Evolutionary conservation across 2,888 invertebrate species (phyloP).

Genomic region (Noctua comes): DNA sequence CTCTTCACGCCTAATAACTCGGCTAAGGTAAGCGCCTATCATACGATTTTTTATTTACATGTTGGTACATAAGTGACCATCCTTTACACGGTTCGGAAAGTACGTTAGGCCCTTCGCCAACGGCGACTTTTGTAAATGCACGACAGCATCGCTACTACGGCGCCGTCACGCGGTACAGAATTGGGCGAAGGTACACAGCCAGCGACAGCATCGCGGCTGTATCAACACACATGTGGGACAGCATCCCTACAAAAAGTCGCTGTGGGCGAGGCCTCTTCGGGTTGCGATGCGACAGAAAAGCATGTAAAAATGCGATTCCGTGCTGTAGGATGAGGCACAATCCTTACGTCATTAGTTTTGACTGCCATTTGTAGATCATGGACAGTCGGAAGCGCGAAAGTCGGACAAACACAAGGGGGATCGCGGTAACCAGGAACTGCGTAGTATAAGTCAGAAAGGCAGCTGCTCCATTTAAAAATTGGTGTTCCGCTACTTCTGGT

Average conservation of each 20-base stretch:
- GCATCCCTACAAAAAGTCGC: no score
- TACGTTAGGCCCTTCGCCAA: not conserved
- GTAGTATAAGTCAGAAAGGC: not conserved
- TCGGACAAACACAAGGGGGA: not conserved
- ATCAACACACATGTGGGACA: no score
- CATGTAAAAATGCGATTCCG: not conserved
- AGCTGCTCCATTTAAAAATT: not conserved
- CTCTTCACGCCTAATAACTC: conserved; percentile 98
- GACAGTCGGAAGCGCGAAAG: not conserved
- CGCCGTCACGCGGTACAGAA: no score
- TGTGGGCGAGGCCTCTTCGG: no score
- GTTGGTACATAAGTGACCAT: not conserved
- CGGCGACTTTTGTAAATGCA: no score
- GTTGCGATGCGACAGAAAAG: not conserved
- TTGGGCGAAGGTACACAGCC: no score
- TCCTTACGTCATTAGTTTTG: no score
- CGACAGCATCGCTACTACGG: no score
- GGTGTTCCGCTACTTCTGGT: not conserved
- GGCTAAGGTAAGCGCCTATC: conserved; percentile 91
- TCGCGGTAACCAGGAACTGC: not conserved
- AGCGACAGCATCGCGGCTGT: no score
- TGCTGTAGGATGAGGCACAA: not conserved
- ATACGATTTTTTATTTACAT: not conserved
- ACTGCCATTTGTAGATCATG: not conserved
- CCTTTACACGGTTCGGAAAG: not conserved